These are phyloP conservation scores for Lordiphosa andalusiaca DNA, from an alignment of 2,888 invertebrate genomes.

Conservation along the genomic window DNA sequence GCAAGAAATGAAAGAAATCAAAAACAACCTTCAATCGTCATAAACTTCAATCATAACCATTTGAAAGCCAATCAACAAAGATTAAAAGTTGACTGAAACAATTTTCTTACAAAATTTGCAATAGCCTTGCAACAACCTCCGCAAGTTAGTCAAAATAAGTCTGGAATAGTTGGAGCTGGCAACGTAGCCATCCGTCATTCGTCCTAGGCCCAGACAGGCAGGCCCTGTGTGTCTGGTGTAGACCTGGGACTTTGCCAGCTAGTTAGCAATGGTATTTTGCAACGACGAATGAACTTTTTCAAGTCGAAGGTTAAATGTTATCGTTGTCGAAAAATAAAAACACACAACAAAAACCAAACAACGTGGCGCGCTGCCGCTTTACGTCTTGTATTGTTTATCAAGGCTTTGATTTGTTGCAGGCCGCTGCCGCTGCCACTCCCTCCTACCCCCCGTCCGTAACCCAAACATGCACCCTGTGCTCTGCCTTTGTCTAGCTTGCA, in stretches of 20 bases:
- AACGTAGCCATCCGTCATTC: no score
- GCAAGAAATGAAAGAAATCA: no score
- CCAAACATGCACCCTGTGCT: not conserved
- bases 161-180: no score
- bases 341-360: constrained; percentile 17
- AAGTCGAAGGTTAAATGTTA: constrained; percentile 74
- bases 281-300: constrained; percentile 34
- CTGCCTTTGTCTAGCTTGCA: constrained; percentile 3
- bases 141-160: no score
- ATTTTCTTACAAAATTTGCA: no score
- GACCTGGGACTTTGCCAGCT: not conserved
- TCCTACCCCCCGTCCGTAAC: not conserved
- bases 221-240: constrained; percentile 20
- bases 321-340: constrained; percentile 38
- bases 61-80: no score
- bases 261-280: constrained; percentile 3
- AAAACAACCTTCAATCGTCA: no score
- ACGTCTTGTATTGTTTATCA: constrained; percentile 55
- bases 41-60: no score
- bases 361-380: constrained; percentile 11
- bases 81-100: no score
- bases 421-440: not conserved
- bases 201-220: no score
- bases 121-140: no score
- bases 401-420: constrained; percentile 50